Percentiles rank a stretch among this genome's conserved stretches.
Conservation (phyloP, 2,797 vertebrate genomes). For the Heteromormyrus szaboi region DNA sequence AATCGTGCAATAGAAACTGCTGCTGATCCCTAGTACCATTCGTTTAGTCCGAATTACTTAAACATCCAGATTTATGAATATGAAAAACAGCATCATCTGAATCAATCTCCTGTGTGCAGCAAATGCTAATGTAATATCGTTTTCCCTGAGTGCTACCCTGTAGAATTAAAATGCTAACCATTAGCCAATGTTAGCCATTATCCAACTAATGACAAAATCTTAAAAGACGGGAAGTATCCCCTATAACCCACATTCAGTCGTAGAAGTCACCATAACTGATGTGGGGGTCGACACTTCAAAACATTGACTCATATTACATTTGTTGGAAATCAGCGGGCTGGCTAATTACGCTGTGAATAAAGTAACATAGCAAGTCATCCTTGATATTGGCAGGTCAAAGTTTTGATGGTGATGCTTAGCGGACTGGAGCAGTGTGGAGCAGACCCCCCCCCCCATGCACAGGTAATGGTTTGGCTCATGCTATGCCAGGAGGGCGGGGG, state of each 20-base stretch:
- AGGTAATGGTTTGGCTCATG: conserved; percentile 65
- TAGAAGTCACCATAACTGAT: not conserved
- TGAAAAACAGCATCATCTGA: not conserved
- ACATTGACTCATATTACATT: conserved; percentile 7
- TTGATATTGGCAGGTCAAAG: not conserved
- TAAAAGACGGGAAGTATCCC: not conserved
- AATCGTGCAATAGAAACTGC: not conserved
- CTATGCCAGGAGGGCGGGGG: conserved; percentile 51
- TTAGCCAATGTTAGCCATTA: not conserved
- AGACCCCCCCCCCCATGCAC: conserved; percentile 57
- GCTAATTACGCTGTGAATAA: not conserved
- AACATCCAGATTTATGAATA: not conserved
- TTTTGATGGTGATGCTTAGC: conserved; percentile 29
- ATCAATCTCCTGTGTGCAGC: not conserved
- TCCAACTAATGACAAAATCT: not conserved
- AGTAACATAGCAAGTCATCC: not conserved
- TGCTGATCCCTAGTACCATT: too few species aligned
- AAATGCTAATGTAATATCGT: not conserved
- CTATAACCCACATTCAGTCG: not conserved
- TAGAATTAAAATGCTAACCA: not conserved
- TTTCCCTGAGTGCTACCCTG: not conserved
- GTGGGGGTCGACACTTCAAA: not conserved
- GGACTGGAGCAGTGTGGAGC: conserved; percentile 39
- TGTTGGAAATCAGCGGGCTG: not conserved
- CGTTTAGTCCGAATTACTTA: not conserved